Conservation (phyloP, 2,797 vertebrate species). For the Lepidocolaptes lacrymiger region DNA sequence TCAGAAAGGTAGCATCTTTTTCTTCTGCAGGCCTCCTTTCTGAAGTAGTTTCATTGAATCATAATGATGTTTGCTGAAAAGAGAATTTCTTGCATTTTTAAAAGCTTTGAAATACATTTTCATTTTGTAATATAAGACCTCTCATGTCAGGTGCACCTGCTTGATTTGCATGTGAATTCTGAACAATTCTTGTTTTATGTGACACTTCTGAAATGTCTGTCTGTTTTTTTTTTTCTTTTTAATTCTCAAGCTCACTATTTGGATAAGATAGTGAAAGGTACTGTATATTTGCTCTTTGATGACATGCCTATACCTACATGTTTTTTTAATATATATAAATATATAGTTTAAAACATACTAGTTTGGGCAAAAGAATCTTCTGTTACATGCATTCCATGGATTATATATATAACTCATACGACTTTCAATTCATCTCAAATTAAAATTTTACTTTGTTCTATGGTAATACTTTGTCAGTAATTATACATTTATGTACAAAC, state of each 20-base stretch:
- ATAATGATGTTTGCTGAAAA: conserved; percentile 21
- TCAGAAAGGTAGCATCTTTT: not conserved
- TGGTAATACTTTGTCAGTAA: conserved; percentile 58
- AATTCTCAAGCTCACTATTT: conserved; percentile 91
- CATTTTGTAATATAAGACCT: conserved; percentile 59
- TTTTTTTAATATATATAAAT: conserved; percentile 36
- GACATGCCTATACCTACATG: conserved; percentile 67
- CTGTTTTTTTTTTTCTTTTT: conserved; percentile 77
- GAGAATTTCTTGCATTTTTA: conserved; percentile 52
- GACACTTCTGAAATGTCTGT: conserved; percentile 91
- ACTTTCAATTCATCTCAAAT: conserved; percentile 57
- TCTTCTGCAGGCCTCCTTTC: not conserved
- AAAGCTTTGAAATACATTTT: conserved; percentile 61
- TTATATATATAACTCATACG: conserved; percentile 55
- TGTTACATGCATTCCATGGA: conserved; percentile 69
- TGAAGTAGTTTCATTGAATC: conserved; percentile 19
- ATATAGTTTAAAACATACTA: conserved; percentile 35
- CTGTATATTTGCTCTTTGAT: conserved; percentile 84
- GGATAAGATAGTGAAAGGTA: conserved; percentile 99
- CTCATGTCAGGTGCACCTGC: conserved; percentile 67
- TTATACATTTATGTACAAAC: conserved; percentile 46
- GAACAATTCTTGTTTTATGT: conserved; percentile 75
- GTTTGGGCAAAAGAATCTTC: conserved; percentile 58
- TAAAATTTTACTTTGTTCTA: conserved; percentile 61
- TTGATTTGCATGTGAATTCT: conserved; percentile 84